A percentile compares a stretch with the other conserved stretches of the same genome.
Evolutionary conservation across 2,888 invertebrate species (phyloP).

Genomic region (Diploptera punctata): DNA sequence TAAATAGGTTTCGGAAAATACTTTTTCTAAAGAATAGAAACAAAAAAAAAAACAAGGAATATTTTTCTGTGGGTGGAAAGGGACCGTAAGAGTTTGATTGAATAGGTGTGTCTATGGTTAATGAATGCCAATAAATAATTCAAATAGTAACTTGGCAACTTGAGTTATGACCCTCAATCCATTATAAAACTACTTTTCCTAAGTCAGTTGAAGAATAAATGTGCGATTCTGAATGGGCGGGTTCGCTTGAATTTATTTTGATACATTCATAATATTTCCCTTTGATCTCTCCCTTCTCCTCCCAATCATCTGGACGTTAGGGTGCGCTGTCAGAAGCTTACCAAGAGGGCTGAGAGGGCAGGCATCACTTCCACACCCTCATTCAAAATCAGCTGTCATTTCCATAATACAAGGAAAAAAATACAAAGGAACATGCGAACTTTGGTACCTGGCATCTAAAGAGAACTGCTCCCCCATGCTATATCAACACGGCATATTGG

Average conservation of each 20-base stretch:
- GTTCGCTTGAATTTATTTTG: background rate
- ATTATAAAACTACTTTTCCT: too few species aligned
- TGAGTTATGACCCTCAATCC: too few species aligned
- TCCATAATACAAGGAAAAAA: background rate
- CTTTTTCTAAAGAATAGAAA: too few species aligned
- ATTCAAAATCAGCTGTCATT: conserved; percentile 5
- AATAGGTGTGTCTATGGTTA: too few species aligned
- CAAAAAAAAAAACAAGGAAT: too few species aligned
- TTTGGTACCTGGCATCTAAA: background rate
- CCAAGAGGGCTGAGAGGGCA: background rate
- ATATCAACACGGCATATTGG: too few species aligned
- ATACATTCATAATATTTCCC: background rate
- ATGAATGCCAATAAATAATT: too few species aligned
- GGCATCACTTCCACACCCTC: background rate
- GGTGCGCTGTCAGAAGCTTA: background rate
- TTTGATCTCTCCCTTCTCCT: background rate
- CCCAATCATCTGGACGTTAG: background rate
- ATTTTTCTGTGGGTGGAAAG: too few species aligned
- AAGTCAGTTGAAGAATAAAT: background rate
- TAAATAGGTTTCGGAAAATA: too few species aligned
- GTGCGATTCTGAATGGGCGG: too few species aligned
- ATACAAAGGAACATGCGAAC: background rate
- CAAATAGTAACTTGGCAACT: too few species aligned
- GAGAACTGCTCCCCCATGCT: background rate
- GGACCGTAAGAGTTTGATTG: too few species aligned